phyloP scores from a whole-genome alignment of 2,888 invertebrate genomes.

The Saturnia japonica region DNA sequence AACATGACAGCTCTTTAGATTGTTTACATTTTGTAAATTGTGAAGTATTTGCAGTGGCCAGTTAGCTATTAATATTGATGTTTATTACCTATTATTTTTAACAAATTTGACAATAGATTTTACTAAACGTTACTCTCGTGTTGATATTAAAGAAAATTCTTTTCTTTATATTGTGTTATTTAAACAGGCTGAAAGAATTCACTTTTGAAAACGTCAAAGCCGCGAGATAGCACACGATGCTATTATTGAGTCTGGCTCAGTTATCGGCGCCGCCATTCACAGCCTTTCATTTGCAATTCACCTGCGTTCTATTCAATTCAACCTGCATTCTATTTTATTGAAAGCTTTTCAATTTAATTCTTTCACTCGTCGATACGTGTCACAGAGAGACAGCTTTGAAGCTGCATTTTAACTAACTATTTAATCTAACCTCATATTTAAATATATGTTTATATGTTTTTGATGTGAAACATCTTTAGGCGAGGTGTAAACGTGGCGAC shows the following conservation, averaged over 20 bases:
- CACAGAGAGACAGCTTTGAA: neutral
- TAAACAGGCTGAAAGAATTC: neutral
- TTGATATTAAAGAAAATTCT: neutral
- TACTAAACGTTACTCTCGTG: neutral
- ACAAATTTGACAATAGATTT: too few species aligned
- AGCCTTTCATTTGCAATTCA: conserved; percentile 10
- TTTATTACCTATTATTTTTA: too few species aligned
- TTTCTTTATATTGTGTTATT: neutral
- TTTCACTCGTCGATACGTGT: neutral
- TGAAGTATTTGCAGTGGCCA: too few species aligned
- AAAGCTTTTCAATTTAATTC: conserved; percentile 13
- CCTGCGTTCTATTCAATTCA: conserved; percentile 10
- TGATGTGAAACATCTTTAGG: too few species aligned
- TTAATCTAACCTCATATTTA: neutral
- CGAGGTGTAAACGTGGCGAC: too few species aligned
- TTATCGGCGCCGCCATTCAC: conserved; percentile 17
- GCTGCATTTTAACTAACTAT: neutral
- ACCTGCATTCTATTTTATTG: conserved; percentile 7
- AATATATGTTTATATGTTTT: neutral
- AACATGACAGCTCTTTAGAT: too few species aligned
- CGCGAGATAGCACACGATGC: neutral
- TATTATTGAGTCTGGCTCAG: conserved; percentile 12
- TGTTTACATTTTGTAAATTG: too few species aligned
- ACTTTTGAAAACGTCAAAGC: conserved; percentile 1
- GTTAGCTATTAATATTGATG: too few species aligned